Evolutionary conservation across 2,797 vertebrate genomes (phyloP), one percentile per base, ranked within the genome.

Genomic region (Crocidura indochinensis): DNA sequence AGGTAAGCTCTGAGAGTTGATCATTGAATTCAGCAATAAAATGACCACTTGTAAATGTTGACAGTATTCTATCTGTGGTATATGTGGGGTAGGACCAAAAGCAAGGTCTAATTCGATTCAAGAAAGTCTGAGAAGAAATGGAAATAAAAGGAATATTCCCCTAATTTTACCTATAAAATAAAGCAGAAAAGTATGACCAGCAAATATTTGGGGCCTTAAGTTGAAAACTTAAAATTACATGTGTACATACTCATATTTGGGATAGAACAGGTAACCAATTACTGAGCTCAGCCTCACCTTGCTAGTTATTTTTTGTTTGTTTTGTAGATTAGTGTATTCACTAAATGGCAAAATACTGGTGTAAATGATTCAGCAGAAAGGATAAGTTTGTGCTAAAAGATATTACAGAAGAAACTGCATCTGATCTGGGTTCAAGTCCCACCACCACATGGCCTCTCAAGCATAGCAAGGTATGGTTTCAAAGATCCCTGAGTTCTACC

Each of bases 11-110:
- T 81, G 51, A 90, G 82, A 87, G 64, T 27, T 49, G 65, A 65
- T 68, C 31, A 81, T 29, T 80, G 56, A 49, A 73, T 87, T 91
- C 73, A 53, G 49, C 49, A 91, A 84, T 79, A 44, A 87, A 91
- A 92, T 68, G 24, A 22, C 46, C 44, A 65, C 90, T 82, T 87
- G 20, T 90, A 69, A 90, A 17, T 51, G 47, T 53, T 46, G 74
- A 5, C 83, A 82, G 27, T 72, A 69, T 51, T 77, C 26, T 88
- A 78, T 82, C 51, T 68, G 38, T 91, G 51, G 20, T 79, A 2
- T 67, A 49, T 51, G 47, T 87, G 27, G 65, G 72, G 20, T 64
- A 79, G 24, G 29, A 5, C 76, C 0, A 19, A 10, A 92, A 65
- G 31, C 60, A 60, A 77, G 24, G 46, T n/a, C 65, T 29, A 56